Percentiles rank a stretch among this genome's conserved stretches.
Conservation (phyloP, 1,140 invertebrate genomes). For the Oreohelix idahoensis region DNA sequence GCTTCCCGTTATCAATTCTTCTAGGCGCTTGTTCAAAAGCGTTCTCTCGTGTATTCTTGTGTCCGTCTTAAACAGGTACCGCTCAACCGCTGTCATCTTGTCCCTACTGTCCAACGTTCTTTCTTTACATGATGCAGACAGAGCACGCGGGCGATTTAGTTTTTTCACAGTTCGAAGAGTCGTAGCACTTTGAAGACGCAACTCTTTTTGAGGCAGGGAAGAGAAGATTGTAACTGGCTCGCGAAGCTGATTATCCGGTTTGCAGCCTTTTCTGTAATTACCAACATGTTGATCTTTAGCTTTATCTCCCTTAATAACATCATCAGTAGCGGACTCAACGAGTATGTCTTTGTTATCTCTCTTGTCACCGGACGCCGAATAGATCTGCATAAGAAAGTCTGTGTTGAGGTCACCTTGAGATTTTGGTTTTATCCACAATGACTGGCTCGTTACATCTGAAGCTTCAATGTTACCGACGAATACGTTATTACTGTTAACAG, state of each 20-base stretch:
- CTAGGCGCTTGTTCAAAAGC: not conserved
- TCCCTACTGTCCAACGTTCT: not conserved
- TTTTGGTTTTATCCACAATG: not conserved
- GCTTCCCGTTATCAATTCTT: not conserved
- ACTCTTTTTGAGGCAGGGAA: too few species aligned
- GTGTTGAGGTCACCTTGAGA: constrained; percentile 8
- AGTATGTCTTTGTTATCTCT: too few species aligned
- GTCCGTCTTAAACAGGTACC: not conserved
- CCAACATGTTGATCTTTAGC: too few species aligned
- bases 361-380: not conserved
- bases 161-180: not conserved
- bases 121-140: not conserved
- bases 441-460: too few species aligned
- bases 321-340: too few species aligned
- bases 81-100: not conserved
- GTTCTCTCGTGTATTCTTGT: not conserved
- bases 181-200: too few species aligned
- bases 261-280: too few species aligned
- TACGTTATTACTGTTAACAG: too few species aligned
- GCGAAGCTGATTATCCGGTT: too few species aligned
- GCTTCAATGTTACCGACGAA: too few species aligned
- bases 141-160: not conserved
- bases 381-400: not conserved
- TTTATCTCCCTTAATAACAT: too few species aligned
- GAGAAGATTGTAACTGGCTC: too few species aligned